Evolutionary conservation across 2,888 invertebrate genomes (phyloP).

Genomic region (Yponomeuta sedellus): DNA sequence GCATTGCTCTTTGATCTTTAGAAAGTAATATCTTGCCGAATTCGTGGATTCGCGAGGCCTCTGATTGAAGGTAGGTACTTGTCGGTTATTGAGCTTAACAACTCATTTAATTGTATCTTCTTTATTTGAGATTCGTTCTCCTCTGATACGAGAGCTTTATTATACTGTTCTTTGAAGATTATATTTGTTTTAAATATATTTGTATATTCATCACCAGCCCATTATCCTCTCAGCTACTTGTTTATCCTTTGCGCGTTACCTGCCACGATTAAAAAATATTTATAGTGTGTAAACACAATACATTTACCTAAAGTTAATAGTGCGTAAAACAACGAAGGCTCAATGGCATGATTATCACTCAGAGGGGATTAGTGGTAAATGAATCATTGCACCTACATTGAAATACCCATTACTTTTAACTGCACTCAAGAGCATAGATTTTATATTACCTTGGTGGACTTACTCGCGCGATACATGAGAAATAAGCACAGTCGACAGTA

Average conservation of each 20-base stretch:
- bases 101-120: background rate
- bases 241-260: too few species aligned
- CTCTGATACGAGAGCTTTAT: background rate
- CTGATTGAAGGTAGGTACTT: background rate
- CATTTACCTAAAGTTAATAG: background rate
- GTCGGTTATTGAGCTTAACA: constrained; percentile 5
- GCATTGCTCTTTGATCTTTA: constrained; percentile 20
- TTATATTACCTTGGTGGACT: too few species aligned
- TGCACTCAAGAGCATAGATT: too few species aligned
- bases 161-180: background rate
- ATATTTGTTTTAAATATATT: background rate
- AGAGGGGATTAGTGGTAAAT: background rate
- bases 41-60: constrained; percentile 6
- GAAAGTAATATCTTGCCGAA: constrained; percentile 18
- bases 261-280: background rate
- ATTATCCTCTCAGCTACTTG: too few species aligned
- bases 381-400: background rate
- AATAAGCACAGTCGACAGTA: too few species aligned
- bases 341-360: background rate
- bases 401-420: background rate
- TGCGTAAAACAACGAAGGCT: background rate
- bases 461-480: too few species aligned
- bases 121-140: background rate
- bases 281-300: background rate
- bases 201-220: background rate